A percentile compares a stretch with the other conserved stretches of the same genome.
Conservation (phyloP, 2,888 invertebrate species). For the Caenorhabditis zanzibari region DNA sequence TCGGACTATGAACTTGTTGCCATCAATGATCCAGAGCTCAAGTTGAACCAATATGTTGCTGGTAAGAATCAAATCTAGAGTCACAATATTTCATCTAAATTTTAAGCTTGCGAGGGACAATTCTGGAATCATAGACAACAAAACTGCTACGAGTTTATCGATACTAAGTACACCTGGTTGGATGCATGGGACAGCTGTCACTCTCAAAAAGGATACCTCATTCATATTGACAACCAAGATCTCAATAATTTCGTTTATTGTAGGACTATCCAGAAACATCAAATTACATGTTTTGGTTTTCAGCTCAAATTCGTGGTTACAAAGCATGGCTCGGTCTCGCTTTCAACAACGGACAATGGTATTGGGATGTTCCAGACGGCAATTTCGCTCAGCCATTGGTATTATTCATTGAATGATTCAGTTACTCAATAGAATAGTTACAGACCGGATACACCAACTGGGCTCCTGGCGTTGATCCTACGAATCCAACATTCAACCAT, state of each 20-base stretch:
- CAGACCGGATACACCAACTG: conserved; percentile 70
- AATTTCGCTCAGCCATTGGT: conserved; percentile 63
- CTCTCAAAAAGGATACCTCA: conserved; percentile 49
- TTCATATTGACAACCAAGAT: conserved; percentile 66
- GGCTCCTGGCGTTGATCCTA: conserved; percentile 65
- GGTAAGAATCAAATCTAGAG: conserved; percentile 13
- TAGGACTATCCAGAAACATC: too few relatives aligned
- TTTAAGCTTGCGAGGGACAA: conserved; percentile 68
- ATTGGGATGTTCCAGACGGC: conserved; percentile 73
- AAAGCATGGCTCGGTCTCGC: conserved; percentile 72
- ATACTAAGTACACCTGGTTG: conserved; percentile 40
- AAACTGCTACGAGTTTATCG: conserved; percentile 53
- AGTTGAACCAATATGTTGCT: conserved; percentile 71
- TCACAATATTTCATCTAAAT: not conserved
- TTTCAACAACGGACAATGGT: conserved; percentile 66
- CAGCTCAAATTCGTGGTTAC: conserved; percentile 52
- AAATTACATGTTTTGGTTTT: conserved; percentile 20
- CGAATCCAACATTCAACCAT: conserved; percentile 63
- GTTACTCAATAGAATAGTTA: not conserved
- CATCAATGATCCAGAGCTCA: conserved; percentile 64
- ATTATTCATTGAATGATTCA: not conserved
- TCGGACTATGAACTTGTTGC: conserved; percentile 60
- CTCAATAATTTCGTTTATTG: conserved; percentile 61
- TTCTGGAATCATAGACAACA: conserved; percentile 64
- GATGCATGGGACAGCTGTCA: conserved; percentile 67